A percentile compares a stretch with the other conserved stretches of the same genome.
Evolutionary conservation across 1,140 invertebrate species (phyloP).

Genomic region (Helicorthomorpha holstii): DNA sequence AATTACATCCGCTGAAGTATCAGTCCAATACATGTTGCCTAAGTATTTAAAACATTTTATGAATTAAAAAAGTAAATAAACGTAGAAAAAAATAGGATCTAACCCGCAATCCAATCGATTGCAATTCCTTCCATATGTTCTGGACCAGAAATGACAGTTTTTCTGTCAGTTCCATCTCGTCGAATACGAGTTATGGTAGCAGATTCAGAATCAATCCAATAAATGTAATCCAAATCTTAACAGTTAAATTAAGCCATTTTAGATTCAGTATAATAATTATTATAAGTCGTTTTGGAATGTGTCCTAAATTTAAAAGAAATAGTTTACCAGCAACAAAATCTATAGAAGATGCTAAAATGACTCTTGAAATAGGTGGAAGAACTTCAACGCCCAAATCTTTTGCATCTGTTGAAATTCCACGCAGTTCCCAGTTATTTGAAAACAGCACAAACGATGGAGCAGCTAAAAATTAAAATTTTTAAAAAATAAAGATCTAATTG

Average conservation of each 20-base stretch:
- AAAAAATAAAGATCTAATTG: neutral
- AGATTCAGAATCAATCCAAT: conserved; percentile 61
- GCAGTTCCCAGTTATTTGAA: conserved; percentile 54
- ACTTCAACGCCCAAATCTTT: conserved; percentile 28
- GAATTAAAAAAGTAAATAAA: neutral
- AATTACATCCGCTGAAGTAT: conserved; percentile 37
- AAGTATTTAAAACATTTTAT: too few relatives aligned
- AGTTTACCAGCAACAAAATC: conserved; percentile 50
- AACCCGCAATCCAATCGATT: conserved; percentile 46
- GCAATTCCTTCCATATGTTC: conserved; percentile 38
- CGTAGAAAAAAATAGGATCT: conserved; percentile 2
- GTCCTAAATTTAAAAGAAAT: neutral
- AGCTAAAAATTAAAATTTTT: conserved; percentile 14
- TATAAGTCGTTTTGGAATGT: neutral
- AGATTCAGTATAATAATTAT: neutral
- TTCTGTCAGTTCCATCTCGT: conserved; percentile 51
- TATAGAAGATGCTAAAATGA: conserved; percentile 52
- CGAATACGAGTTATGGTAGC: conserved; percentile 53
- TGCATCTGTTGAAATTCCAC: conserved; percentile 40
- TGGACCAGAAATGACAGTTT: conserved; percentile 36
- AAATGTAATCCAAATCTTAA: conserved; percentile 43
- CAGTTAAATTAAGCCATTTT: conserved; percentile 7
- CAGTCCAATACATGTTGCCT: conserved; percentile 43
- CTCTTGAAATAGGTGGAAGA: conserved; percentile 55
- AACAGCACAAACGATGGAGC: conserved; percentile 54